Evolutionary conservation across 2,113 vertebrate genomes (phyloP).

Genomic region (Hippolais icterina): DNA sequence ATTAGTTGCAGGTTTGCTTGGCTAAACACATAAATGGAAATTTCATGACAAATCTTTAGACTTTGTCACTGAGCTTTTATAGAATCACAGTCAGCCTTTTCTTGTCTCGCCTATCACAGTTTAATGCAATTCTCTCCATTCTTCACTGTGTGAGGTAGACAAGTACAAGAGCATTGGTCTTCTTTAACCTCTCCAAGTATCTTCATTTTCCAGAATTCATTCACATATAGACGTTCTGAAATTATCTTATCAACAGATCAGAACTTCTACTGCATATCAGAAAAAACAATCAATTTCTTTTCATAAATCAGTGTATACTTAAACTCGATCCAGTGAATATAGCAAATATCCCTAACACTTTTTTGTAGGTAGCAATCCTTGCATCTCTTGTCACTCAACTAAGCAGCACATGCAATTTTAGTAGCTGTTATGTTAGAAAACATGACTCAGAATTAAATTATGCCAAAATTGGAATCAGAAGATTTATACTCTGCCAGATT

Average conservation of each 20-base stretch:
- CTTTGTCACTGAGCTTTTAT: neutral
- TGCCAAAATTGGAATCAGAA: neutral
- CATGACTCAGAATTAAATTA: neutral
- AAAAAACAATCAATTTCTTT: slow-evolving; percentile 1
- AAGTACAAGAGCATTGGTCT: neutral
- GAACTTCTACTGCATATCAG: neutral
- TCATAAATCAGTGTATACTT: neutral
- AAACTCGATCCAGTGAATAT: neutral
- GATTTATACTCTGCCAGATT: slow-evolving; percentile 5
- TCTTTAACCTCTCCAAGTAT: neutral
- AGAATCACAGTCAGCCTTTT: neutral
- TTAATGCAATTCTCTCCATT: neutral
- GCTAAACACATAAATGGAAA: neutral
- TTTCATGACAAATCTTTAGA: neutral
- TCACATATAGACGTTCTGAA: neutral
- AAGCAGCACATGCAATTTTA: neutral
- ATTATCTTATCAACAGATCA: neutral
- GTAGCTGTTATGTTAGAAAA: neutral
- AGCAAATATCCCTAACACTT: neutral
- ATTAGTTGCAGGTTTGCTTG: neutral
- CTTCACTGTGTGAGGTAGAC: neutral
- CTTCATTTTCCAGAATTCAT: neutral
- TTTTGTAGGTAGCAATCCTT: slow-evolving; percentile 4
- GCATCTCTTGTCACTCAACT: neutral
- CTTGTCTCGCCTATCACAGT: neutral